A percentile compares a stretch with the other conserved stretches of the same genome.
phyloP scores from a whole-genome alignment of 2,797 vertebrate species.

The Crax fasciolata region DNA sequence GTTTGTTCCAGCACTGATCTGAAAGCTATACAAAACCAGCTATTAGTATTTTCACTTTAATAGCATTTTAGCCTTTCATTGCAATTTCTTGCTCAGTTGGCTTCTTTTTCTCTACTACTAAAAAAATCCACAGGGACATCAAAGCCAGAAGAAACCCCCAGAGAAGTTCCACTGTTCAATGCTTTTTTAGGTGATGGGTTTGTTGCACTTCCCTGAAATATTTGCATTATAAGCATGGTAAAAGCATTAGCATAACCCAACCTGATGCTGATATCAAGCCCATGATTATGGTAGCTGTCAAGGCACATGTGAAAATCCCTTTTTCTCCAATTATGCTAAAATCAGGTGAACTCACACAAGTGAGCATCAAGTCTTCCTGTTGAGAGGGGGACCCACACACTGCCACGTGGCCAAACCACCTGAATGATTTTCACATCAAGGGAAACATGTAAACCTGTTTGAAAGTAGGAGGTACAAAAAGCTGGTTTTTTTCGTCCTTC shows the following conservation, averaged over 20 bases:
- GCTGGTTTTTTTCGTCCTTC: neutral
- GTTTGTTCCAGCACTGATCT: neutral
- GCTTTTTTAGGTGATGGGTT: accelerated
- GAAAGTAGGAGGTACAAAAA: neutral
- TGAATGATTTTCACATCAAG: no score
- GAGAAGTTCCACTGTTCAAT: accelerated
- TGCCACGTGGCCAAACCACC: neutral
- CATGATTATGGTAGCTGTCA: accelerated
- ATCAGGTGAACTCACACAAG: neutral
- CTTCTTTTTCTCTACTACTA: neutral
- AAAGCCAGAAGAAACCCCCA: neutral
- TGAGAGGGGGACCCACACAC: neutral
- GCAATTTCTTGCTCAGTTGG: neutral
- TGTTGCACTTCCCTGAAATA: neutral
- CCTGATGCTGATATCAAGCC: accelerated
- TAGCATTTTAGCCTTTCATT: neutral
- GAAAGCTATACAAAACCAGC: neutral
- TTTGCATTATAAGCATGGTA: neutral
- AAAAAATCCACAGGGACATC: neutral
- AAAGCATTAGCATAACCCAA: neutral
- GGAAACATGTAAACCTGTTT: neutral
- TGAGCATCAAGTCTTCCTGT: neutral
- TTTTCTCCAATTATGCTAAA: neutral
- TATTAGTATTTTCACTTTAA: neutral
- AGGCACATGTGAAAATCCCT: neutral